Conservation (phyloP, 2,888 invertebrate species). For the Brenthis hecate region DNA sequence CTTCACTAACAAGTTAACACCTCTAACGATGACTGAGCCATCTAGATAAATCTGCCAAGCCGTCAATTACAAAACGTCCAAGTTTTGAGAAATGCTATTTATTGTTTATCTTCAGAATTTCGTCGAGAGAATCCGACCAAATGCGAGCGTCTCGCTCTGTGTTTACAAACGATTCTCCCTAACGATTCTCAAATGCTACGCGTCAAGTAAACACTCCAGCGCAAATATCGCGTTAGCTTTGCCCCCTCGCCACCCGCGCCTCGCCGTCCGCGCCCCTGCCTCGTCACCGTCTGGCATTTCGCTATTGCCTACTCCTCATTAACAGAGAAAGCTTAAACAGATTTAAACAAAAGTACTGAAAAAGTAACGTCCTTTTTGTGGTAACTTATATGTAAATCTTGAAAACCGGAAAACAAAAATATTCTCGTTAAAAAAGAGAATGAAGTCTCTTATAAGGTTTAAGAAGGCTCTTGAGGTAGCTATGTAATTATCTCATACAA, state of each 20-base stretch:
- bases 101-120: conserved; percentile 74
- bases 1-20: conserved; percentile 79
- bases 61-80: conserved; percentile 78
- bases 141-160: conserved; percentile 67
- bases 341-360: conserved; percentile 75
- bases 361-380: conserved; percentile 74
- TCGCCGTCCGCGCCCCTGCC: conserved; percentile 43
- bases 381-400: conserved; percentile 76
- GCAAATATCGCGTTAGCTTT: conserved; percentile 64
- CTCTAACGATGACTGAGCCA: conserved; percentile 80
- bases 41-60: conserved; percentile 75
- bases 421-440: conserved; percentile 61
- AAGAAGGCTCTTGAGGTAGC: conserved; percentile 46
- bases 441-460: conserved; percentile 57
- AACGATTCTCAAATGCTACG: conserved; percentile 80
- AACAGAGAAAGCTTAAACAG: conserved; percentile 73
- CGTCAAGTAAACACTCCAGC: conserved; percentile 72
- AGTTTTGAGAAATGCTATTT: conserved; percentile 73
- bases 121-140: conserved; percentile 71
- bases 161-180: conserved; percentile 76
- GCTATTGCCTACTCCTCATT: conserved; percentile 68
- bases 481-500: neutral
- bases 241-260: conserved; percentile 45
- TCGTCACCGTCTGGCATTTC: conserved; percentile 49
- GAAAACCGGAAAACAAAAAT: conserved; percentile 63